These are phyloP conservation scores for Onthophagus taurus DNA, from an alignment of 1,140 invertebrate species.

Conservation along the genomic window DNA sequence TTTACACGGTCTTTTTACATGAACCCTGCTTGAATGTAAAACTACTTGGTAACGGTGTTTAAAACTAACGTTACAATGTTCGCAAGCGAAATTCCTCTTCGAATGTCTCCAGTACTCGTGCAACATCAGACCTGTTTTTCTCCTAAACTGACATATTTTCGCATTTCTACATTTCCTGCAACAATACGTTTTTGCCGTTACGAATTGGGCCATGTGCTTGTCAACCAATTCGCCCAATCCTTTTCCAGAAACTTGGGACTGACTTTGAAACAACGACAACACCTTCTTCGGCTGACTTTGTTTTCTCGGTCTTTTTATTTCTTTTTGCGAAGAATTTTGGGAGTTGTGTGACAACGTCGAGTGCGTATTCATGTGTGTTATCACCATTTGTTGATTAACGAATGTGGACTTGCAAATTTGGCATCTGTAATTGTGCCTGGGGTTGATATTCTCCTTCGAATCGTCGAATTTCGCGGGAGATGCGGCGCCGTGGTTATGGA, in stretches of 20 bases:
- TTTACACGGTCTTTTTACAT: slow-evolving; percentile 28
- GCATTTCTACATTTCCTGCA: slow-evolving; percentile 31
- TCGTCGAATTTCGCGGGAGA: slow-evolving; percentile 37
- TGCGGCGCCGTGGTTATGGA: slow-evolving; percentile 37
- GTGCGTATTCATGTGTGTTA: slow-evolving; percentile 42
- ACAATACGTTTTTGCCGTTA: slow-evolving; percentile 27
- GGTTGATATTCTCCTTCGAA: slow-evolving; percentile 34
- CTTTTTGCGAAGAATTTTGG: slow-evolving; percentile 22
- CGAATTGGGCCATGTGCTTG: slow-evolving; percentile 32
- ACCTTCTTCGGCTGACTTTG: slow-evolving; percentile 42
- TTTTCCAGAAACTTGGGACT: slow-evolving; percentile 26
- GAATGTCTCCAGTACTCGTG: slow-evolving; percentile 35
- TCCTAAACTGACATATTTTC: slow-evolving; percentile 31
- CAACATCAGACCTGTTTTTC: slow-evolving; percentile 27
- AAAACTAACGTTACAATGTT: slow-evolving; percentile 37
- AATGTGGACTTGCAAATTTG: slow-evolving; percentile 37
- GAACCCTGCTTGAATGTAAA: slow-evolving; percentile 36
- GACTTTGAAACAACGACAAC: slow-evolving; percentile 30
- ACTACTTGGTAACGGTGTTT: slow-evolving; percentile 39
- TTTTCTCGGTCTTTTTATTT: slow-evolving; percentile 38
- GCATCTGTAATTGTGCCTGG: slow-evolving; percentile 36
- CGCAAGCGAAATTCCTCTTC: slow-evolving; percentile 32
- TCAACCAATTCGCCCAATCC: slow-evolving; percentile 20
- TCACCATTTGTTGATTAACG: slow-evolving; percentile 39
- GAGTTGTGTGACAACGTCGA: slow-evolving; percentile 24